Evolutionary conservation across 1,140 invertebrate genomes (phyloP).

Genomic region (Trichonephila clavipes): DNA sequence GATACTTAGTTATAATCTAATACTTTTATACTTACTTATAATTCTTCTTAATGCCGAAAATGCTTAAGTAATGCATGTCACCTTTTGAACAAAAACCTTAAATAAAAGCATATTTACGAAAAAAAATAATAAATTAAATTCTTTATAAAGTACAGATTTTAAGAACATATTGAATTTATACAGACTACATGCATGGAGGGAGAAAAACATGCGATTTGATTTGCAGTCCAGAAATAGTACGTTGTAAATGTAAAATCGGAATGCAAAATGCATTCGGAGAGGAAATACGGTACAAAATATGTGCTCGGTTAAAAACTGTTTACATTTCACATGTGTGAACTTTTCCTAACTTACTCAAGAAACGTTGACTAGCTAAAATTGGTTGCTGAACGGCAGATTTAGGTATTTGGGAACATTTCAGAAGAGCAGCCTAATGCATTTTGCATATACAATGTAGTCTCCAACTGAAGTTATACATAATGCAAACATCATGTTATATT

Average conservation of each 20-base stretch:
- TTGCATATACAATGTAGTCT: neutral
- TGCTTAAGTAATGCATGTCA: too few relatives aligned
- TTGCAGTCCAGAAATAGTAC: neutral
- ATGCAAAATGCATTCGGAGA: neutral
- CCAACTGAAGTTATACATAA: neutral
- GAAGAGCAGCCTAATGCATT: neutral
- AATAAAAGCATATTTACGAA: too few relatives aligned
- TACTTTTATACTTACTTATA: too few relatives aligned
- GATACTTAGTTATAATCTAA: too few relatives aligned
- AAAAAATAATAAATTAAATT: too few relatives aligned
- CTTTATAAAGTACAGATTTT: too few relatives aligned
- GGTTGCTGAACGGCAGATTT: neutral
- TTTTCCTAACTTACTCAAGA: neutral
- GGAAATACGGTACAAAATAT: neutral
- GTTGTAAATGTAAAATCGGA: too few relatives aligned
- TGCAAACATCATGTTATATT: neutral
- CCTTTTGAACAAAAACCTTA: too few relatives aligned
- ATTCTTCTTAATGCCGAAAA: too few relatives aligned
- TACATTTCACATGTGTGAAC: neutral
- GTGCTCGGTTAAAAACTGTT: neutral
- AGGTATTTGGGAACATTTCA: neutral
- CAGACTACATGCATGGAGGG: too few relatives aligned
- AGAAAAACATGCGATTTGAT: too few relatives aligned
- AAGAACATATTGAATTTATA: too few relatives aligned
- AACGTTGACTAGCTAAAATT: neutral